A percentile compares a stretch with the other conserved stretches of the same genome.
Evolutionary conservation across 2,888 invertebrate genomes (phyloP).

Genomic region (Ellobium chinense): DNA sequence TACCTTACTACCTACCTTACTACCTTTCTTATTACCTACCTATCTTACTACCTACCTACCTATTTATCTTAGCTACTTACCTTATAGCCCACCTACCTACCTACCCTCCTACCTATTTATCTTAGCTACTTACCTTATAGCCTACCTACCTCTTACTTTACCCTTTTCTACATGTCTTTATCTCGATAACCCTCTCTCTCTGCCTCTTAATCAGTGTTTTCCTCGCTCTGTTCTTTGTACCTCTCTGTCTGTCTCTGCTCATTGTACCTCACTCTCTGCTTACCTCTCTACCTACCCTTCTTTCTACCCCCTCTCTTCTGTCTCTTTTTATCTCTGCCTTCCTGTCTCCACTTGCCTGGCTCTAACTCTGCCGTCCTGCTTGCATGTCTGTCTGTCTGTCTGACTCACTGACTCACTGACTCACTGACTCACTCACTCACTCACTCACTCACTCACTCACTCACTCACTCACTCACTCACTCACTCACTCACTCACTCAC

Average conservation of each 20-base stretch:
- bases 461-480: neutral
- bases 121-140: no score
- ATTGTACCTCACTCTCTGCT: neutral
- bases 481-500: neutral
- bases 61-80: no score
- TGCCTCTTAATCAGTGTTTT: neutral
- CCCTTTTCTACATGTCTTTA: no score
- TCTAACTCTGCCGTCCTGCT: neutral
- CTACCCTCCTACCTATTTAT: neutral
- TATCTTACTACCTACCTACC: neutral
- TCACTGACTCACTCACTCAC: neutral
- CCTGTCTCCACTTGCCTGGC: neutral
- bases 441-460: neutral
- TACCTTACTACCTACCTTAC: neutral
- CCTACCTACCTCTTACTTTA: no score
- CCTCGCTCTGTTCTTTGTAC: neutral
- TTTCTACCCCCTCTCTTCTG: neutral
- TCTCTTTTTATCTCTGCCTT: neutral
- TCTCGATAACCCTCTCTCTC: no score
- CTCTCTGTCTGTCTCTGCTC: neutral
- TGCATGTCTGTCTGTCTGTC: constrained; percentile 15
- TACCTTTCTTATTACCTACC: neutral
- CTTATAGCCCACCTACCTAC: no score
- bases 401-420: neutral
- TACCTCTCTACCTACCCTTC: neutral